These are phyloP conservation scores for Mesocentrotus franciscanus DNA, from an alignment of 53 echinoderm and acorn worm genomes.

Conservation along the genomic window DNA sequence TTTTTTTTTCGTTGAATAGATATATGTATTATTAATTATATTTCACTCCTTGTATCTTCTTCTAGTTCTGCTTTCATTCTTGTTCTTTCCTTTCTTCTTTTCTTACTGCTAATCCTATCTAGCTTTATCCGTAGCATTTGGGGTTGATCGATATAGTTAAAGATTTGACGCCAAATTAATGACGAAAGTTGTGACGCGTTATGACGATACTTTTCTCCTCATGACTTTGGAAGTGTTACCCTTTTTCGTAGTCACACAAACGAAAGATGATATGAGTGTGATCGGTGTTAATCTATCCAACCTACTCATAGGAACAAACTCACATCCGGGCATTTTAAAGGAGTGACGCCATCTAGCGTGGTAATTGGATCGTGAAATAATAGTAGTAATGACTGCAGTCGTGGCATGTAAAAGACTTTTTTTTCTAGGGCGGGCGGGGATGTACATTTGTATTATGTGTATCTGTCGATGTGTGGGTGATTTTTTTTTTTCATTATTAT, in stretches of 20 bases:
- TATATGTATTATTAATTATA: too few relatives aligned
- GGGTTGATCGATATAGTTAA: background rate
- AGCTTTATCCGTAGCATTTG: background rate
- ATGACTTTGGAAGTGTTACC: background rate
- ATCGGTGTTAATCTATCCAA: background rate
- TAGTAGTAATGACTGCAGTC: background rate
- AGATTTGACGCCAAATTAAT: background rate
- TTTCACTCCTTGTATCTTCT: too few relatives aligned
- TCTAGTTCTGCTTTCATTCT: too few relatives aligned
- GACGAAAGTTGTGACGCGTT: background rate
- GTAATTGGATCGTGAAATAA: slow-evolving; percentile 42
- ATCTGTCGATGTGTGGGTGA: background rate
- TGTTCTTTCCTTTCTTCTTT: too few relatives aligned
- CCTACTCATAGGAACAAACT: background rate
- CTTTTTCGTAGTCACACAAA: background rate
- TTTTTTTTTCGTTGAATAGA: too few relatives aligned
- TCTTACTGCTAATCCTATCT: too few relatives aligned
- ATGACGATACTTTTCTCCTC: background rate
- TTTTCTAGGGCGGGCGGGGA: background rate
- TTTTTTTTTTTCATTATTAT: background rate
- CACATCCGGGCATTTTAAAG: background rate
- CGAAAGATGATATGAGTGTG: background rate
- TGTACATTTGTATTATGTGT: background rate
- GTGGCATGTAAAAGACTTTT: background rate
- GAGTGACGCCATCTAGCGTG: slow-evolving; percentile 17